These are phyloP conservation scores for Pseudomyrmex flavicornis DNA, from an alignment of 1,140 invertebrate genomes.

Conservation along the genomic window DNA sequence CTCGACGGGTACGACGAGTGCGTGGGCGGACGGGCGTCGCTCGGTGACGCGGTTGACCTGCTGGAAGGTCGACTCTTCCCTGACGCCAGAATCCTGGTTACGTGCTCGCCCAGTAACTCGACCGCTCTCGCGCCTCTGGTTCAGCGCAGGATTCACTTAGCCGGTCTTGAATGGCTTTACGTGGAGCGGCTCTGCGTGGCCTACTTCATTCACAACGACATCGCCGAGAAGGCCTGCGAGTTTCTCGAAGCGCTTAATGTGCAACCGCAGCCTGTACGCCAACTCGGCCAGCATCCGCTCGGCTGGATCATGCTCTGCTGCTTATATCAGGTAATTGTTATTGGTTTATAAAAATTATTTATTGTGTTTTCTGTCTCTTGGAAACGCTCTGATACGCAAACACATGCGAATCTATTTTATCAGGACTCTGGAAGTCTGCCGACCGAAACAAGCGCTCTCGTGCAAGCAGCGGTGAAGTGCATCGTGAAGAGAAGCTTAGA, in stretches of 20 bases:
- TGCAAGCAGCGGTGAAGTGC: conserved; percentile 83
- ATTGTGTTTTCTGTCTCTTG: too few species aligned
- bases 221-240: conserved; percentile 79
- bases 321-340: conserved; percentile 81
- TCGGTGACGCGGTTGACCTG: conserved; percentile 85
- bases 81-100: conserved; percentile 86
- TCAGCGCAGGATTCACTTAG: conserved; percentile 84
- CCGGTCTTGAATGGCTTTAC: conserved; percentile 85
- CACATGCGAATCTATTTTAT: neutral
- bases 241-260: conserved; percentile 78
- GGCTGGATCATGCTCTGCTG: conserved; percentile 86
- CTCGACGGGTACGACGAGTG: conserved; percentile 86
- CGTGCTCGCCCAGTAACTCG: conserved; percentile 81
- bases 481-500: conserved; percentile 82
- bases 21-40: conserved; percentile 78
- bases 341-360: too few species aligned
- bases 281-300: conserved; percentile 85
- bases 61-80: conserved; percentile 86
- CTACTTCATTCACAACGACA: conserved; percentile 84
- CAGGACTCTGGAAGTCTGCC: conserved; percentile 79
- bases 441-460: conserved; percentile 78
- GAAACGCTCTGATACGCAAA: too few species aligned
- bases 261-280: conserved; percentile 78
- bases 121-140: conserved; percentile 79
- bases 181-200: conserved; percentile 84